phyloP scores from a whole-genome alignment of 1,140 invertebrate genomes.

The Pantala flavescens region DNA sequence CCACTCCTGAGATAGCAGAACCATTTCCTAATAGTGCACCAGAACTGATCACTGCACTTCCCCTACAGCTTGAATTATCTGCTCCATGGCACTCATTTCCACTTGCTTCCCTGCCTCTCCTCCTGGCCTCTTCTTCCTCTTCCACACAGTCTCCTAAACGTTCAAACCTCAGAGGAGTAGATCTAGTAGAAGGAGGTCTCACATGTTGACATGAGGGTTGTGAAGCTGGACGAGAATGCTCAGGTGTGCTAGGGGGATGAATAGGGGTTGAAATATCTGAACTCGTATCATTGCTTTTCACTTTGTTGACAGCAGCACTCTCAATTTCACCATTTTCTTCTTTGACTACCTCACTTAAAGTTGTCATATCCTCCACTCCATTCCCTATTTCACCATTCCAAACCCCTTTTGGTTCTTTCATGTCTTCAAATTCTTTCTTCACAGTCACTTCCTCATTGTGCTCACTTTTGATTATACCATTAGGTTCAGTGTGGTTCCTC shows the following conservation, averaged over 20 bases:
- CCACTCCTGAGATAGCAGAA: not conserved
- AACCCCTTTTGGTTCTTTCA: conserved; percentile 21
- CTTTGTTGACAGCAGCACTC: not conserved
- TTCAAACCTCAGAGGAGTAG: conserved; percentile 22
- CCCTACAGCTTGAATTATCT: conserved; percentile 10
- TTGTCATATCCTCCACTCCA: not conserved
- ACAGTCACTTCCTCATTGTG: conserved; percentile 13
- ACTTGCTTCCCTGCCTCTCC: conserved; percentile 13
- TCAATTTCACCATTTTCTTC: conserved; percentile 6
- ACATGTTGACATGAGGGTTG: not conserved
- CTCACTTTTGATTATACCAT: conserved; percentile 37
- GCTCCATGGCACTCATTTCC: not conserved
- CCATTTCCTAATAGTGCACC: not conserved
- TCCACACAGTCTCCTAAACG: conserved; percentile 23
- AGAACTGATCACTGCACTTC: conserved; percentile 15
- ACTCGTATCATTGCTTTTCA: not conserved
- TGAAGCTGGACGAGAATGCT: not conserved
- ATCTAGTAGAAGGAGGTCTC: not conserved
- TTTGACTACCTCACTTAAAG: not conserved
- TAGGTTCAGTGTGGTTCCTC: not conserved
- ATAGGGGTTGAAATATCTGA: not conserved
- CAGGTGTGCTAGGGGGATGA: not conserved
- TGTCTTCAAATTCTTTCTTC: conserved; percentile 23
- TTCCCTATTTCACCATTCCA: not conserved
- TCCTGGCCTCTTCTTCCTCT: conserved; percentile 19